These are phyloP conservation scores for Coptodon rendalli DNA, from an alignment of 2,113 vertebrate species.

Conservation along the genomic window DNA sequence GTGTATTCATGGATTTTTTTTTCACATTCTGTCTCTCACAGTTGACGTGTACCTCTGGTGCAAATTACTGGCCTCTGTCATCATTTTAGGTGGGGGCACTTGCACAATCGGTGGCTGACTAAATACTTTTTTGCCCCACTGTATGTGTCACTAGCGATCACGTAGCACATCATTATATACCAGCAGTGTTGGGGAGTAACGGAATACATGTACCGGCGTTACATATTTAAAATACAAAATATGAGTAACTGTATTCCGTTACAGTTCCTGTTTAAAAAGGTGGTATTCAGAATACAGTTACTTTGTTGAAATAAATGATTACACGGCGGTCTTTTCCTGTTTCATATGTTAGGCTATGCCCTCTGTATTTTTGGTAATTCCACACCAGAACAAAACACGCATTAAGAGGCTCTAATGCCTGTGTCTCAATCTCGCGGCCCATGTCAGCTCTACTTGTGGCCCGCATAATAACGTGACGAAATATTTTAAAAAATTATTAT, in stretches of 20 bases:
- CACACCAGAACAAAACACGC: neutral
- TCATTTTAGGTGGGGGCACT: too few species aligned
- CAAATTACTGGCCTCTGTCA: too few species aligned
- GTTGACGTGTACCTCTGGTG: too few species aligned
- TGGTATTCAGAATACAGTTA: rapidly evolving
- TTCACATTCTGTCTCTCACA: too few species aligned
- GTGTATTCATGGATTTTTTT: too few species aligned
- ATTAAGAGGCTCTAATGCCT: rapidly evolving
- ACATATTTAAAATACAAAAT: neutral
- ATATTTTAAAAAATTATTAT: rapidly evolving
- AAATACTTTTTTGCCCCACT: too few species aligned
- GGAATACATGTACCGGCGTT: neutral
- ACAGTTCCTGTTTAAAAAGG: neutral
- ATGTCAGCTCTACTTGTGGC: neutral
- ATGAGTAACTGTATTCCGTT: rapidly evolving
- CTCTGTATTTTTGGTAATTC: neutral
- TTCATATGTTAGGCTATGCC: neutral
- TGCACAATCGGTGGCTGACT: too few species aligned
- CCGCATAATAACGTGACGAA: neutral
- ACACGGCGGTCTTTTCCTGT: neutral
- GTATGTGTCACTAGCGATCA: too few species aligned
- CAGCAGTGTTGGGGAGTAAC: neutral
- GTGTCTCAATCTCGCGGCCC: rapidly evolving
- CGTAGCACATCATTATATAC: too few species aligned
- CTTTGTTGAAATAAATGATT: neutral